A percentile compares a stretch with the other conserved stretches of the same genome.
phyloP scores from a whole-genome alignment of 2,113 vertebrate species.

The Solea solea region DNA sequence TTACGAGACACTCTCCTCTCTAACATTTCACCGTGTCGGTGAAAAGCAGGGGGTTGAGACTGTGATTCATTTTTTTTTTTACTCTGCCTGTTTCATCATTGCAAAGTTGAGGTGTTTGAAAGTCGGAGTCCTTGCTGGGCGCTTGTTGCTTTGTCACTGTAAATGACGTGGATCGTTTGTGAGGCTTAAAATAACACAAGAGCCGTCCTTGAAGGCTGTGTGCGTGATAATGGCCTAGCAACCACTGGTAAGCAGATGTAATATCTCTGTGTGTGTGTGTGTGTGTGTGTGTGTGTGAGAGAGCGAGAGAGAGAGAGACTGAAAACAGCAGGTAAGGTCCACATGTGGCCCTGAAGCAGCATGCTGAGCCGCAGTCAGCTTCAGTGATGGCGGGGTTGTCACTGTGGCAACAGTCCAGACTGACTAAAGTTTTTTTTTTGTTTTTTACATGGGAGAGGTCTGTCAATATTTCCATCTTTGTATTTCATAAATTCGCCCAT shows the following conservation, averaged over 20 bases:
- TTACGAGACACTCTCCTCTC: not conserved
- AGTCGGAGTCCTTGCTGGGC: constrained; percentile 26
- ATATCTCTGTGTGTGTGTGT: constrained; percentile 14
- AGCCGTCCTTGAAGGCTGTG: constrained; percentile 44
- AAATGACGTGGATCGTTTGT: constrained; percentile 45
- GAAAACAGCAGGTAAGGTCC: constrained; percentile 35
- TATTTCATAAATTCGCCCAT: constrained; percentile 1
- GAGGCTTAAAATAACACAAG: constrained; percentile 58
- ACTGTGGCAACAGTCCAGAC: constrained; percentile 53
- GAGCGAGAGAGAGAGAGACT: constrained; percentile 7
- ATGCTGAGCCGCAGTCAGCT: constrained; percentile 19
- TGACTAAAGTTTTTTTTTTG: constrained; percentile 22
- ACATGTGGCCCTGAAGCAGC: constrained; percentile 41
- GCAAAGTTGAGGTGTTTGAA: constrained; percentile 26
- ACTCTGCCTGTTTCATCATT: constrained; percentile 16
- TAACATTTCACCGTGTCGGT: constrained; percentile 14
- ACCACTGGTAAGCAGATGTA: constrained; percentile 33
- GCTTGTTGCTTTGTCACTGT: constrained; percentile 46
- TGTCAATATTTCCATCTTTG: constrained; percentile 32
- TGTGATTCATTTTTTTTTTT: constrained; percentile 11
- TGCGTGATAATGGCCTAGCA: constrained; percentile 50
- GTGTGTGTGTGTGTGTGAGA: not conserved
- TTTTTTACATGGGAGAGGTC: constrained; percentile 15
- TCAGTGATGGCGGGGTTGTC: constrained; percentile 32
- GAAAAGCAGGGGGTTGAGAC: not conserved